Evolutionary conservation across 2,797 vertebrate genomes (phyloP), one percentile per base, ranked within the genome.

Genomic region (Lepus oiostolus): DNA sequence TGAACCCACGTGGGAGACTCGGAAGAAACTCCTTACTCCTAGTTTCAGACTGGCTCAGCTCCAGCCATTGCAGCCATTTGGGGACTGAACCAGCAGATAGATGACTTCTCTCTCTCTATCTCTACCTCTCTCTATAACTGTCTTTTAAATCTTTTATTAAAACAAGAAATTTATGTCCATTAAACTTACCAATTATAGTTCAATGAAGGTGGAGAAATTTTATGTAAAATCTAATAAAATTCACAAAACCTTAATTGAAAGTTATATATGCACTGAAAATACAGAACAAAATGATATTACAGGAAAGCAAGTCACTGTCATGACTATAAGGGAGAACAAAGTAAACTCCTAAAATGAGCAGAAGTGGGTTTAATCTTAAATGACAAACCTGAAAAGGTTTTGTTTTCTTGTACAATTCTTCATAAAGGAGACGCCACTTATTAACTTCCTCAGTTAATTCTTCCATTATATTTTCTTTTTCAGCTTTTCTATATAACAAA

Each of bases 361-460:
- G 21, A 75, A 84, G 11, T 54, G 14, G 50, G 12, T 32, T 88
- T 77, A 86, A 68, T 85, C 14, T 65, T 62, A 91, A 54, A 0
- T 21, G 63, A 96, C 98, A 93, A 83, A 99, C 99, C 99, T 99
- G 98, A 95, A 99, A 99, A 86, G 99, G 99, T 63, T 99, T 98
- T 0, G 99, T 98, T 98, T 99, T 99, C 75, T 98, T 97, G 88
- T 97, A 96, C 0, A 99, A 97, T 2, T 99, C 98, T 96, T 99
- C 98, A 90, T 99, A 99, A 1, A 98, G 97, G 1, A 94, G 97
- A 95, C 96, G 98, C 99, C 99, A 99, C 50, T 97, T 98, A 80
- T 98, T 96, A 0, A 96, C 93, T 96, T 99, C 98, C 26, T 97
- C 92, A 70, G 85, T 94, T 74, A 98, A 96, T 50, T 96, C 94